Base-by-base conservation (phyloP, 1,140 invertebrate genomes). In the Delia radicum region DNA sequence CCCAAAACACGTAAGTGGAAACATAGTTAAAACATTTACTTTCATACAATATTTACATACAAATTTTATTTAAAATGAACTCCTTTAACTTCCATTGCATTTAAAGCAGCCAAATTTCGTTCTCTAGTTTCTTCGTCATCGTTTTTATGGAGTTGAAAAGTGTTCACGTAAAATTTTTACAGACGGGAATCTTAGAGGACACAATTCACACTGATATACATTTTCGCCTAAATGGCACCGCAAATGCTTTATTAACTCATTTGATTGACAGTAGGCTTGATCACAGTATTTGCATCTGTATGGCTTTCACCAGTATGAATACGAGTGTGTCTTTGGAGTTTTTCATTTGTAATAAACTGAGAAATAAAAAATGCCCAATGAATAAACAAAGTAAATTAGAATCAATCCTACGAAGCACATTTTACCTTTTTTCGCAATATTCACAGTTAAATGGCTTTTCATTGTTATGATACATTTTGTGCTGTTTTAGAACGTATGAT, bases 161-260 rank as follows among this genome's bases (percentile, higher is more conserved):
- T 89, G 88, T 27, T 85, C 81, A 1, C 85, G 80, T 2, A 89
- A 76, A 76, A 89, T 87, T 1, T 80, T 83, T 65, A 87, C 85
- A 6, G 88, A 80, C 21, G 87, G 81, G 79, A 89, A 89, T 24
- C 83, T 82, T 74, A 86, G 80, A 2, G 81, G 77, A 77, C 88
- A 88, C 74, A 87, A 29, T 48, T 76, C 69, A 67, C 79, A 89
- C 85, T 87, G 83, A 78, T 89, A 89, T 12, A 87, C 85, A 76
- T 89, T 88, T 79, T 88, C 86, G 69, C 88, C 88, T 37, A 88
- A 77, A 76, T 89, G 88, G 12, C 81, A 81, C 13, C 87, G 80
- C 29, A 84, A 84, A 33, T 74, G 55, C 27, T 62, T 61, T 1
- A 28, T 74, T 24, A 61, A 62, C 24, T 74, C 55, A 33, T 18